Conservation (phyloP, 2,888 invertebrate genomes). For the Drosophila pseudotalamancana region DNA sequence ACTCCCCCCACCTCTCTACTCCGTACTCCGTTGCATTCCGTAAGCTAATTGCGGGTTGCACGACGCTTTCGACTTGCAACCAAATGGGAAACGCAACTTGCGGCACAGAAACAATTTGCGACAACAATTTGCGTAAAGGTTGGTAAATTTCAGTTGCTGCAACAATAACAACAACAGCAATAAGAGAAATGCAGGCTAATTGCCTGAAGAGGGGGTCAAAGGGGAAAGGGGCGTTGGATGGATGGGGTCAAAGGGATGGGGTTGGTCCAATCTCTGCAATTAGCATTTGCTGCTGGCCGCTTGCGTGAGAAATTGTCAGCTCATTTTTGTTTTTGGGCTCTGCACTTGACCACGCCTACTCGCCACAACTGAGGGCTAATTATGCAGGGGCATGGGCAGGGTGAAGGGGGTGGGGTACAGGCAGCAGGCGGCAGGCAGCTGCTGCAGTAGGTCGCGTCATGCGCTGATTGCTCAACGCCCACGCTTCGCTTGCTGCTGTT, state of each 20-base stretch:
- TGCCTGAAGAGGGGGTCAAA: neutral
- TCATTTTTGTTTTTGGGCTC: conserved; percentile 7
- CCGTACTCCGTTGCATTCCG: neutral
- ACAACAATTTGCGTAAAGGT: conserved; percentile 66
- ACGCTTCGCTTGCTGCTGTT: conserved; percentile 51
- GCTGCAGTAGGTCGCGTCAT: conserved; percentile 63
- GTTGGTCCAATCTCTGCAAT: neutral
- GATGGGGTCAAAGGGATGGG: neutral
- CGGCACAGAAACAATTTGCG: conserved; percentile 31
- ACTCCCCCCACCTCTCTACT: neutral
- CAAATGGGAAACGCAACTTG: conserved; percentile 10
- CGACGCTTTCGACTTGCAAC: conserved; percentile 32
- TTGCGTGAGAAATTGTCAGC: conserved; percentile 49
- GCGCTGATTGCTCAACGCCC: conserved; percentile 72
- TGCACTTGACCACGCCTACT: conserved; percentile 14
- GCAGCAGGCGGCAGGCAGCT: neutral
- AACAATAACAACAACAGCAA: conserved; percentile 15
- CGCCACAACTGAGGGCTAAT: conserved; percentile 5
- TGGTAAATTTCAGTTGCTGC: conserved; percentile 64
- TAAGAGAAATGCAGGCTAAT: conserved; percentile 42
- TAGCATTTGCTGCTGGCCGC: conserved; percentile 8
- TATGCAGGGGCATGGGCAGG: neutral
- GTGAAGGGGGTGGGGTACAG: no score
- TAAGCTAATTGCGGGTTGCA: conserved; percentile 26
- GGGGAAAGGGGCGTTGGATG: neutral